phyloP scores from a whole-genome alignment of 2,113 vertebrate genomes.

The Pica pica region DNA sequence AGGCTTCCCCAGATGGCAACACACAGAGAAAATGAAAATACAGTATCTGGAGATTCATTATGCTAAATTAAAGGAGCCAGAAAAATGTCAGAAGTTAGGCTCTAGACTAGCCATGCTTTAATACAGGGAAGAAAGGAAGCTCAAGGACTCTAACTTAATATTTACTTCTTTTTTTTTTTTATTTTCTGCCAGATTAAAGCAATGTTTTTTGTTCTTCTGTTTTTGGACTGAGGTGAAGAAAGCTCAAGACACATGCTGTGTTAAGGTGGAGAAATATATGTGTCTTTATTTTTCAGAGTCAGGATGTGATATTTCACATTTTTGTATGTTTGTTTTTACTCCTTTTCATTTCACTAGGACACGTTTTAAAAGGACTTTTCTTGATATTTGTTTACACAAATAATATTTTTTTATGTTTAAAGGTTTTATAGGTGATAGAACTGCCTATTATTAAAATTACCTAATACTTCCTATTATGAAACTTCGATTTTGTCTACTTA shows the following conservation, averaged over 20 bases:
- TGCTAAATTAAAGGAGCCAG: not conserved
- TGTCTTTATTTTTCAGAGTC: conserved; percentile 22
- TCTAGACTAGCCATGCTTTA: not conserved
- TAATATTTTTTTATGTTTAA: conserved; percentile 47
- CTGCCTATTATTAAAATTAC: conserved; percentile 54
- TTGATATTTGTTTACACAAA: conserved; percentile 33
- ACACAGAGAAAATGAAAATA: not conserved
- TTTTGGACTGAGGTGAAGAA: conserved; percentile 27
- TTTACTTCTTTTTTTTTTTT: not conserved
- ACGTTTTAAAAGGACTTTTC: conserved; percentile 3
- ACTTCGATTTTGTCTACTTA: conserved; percentile 21
- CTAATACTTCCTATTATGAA: conserved; percentile 61
- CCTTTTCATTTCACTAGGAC: not conserved
- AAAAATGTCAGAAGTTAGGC: not conserved
- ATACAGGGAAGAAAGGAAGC: not conserved
- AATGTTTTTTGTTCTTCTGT: conserved; percentile 21
- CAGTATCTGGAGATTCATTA: not conserved
- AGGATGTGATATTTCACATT: conserved; percentile 35
- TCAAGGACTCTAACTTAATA: not conserved
- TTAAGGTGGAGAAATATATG: conserved; percentile 18
- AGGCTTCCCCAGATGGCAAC: not conserved
- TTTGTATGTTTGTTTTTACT: conserved; percentile 32
- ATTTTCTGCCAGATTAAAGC: not conserved
- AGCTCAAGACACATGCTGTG: conserved; percentile 21
- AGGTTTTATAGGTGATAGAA: conserved; percentile 47